Evolutionary conservation across 1,140 invertebrate genomes (phyloP), one percentile per base, ranked within the genome.

Genomic region (Daktulosphaira vitifoliae): DNA sequence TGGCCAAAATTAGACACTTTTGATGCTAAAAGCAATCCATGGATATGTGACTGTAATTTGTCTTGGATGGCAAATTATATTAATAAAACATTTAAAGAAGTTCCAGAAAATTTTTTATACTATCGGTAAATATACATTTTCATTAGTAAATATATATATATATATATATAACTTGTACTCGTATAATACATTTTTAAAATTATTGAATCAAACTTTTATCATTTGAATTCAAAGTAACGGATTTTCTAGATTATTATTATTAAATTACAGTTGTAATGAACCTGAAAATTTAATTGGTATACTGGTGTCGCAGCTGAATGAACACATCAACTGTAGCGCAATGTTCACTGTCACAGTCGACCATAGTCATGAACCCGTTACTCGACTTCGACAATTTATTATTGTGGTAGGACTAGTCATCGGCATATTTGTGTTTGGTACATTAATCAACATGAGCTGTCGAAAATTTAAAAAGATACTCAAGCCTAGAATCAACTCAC

Each of bases 311-410:
- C 56, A 62, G 25, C 20, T 62, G 25, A 62, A 62, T 7, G 42
- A 46, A 5, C 25, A 22, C 13, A 20, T 48, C 25, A 16, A 20
- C 20, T 62, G 56, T 25, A 11, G 20, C 13, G 26, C 25, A 48
- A 7, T 18, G 3, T 3, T 13, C 8, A 13, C 39, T n/a, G 38
- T 1, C 5, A 8, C 54, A 16, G 11, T 13, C 6, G 16, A 48
- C 8, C 42, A 62, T 25, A 48, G 42, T 15, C 56, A 62, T 16
- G 42, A 39, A 9, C 56, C 44, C 7, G 56, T 33, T 11, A 62
- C 56, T 4, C 56, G 56, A 33, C 56, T 62, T 13, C 39, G 56
- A 20, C 56, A 62, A 29, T 62, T 62, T 22, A 22, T 62, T 9
- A 62, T 62, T 15, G 56, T 62, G n/a, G 29, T 62, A 9, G 25